Evolutionary conservation across 2,888 invertebrate genomes (phyloP).

Genomic region (Himalopsyche kuldschensis): DNA sequence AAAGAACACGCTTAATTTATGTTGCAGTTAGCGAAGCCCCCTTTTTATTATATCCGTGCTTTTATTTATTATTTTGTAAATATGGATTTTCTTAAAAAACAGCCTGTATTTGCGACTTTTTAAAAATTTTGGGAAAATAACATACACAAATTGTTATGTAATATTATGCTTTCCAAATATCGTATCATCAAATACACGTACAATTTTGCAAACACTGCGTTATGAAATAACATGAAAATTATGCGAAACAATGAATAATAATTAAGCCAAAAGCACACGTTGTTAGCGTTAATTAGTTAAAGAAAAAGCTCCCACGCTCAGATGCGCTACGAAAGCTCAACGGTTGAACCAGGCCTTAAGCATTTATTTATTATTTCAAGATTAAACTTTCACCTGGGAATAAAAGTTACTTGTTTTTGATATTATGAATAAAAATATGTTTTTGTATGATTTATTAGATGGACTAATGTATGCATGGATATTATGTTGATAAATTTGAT

Average conservation of each 20-base stretch:
- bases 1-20: too few relatives aligned
- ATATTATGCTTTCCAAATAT: neutral
- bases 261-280: neutral
- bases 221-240: neutral
- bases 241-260: neutral
- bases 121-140: neutral
- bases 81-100: neutral
- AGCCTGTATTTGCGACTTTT: neutral
- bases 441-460: too few relatives aligned
- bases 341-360: neutral
- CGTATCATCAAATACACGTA: neutral
- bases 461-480: too few relatives aligned
- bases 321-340: neutral
- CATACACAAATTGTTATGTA: neutral
- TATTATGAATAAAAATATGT: neutral
- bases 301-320: neutral
- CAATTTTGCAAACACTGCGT: neutral
- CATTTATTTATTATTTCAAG: neutral
- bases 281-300: neutral
- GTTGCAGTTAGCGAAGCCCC: too few relatives aligned
- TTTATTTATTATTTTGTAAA: too few relatives aligned
- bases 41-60: too few relatives aligned
- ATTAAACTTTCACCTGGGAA: neutral
- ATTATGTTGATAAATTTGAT: too few relatives aligned
- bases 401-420: too few relatives aligned